Evolutionary conservation across 2,888 invertebrate species (phyloP).

Genomic region (Tricholauxania praeusta): DNA sequence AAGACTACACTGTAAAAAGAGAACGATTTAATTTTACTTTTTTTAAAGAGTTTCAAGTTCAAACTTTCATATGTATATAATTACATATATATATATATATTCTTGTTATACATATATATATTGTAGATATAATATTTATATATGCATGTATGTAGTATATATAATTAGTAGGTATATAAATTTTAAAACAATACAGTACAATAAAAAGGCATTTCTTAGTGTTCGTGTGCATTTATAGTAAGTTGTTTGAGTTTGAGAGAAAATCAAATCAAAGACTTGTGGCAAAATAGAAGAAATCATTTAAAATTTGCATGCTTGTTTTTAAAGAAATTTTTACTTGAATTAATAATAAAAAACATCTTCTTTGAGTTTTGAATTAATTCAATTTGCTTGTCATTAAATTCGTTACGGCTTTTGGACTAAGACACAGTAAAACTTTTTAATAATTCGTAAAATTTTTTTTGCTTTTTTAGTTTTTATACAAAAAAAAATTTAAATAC

Average conservation of each 20-base stretch:
- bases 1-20: background rate
- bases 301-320: background rate
- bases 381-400: conserved; percentile 32
- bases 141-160: conserved; percentile 15
- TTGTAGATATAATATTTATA: conserved; percentile 29
- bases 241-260: background rate
- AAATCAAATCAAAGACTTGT: too few species aligned
- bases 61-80: background rate
- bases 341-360: background rate
- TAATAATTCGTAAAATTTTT: conserved; percentile 37
- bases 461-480: conserved; percentile 9
- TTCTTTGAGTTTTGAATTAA: background rate
- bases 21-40: too few species aligned
- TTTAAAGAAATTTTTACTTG: background rate
- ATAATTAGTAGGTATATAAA: conserved; percentile 11
- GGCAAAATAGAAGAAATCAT: too few species aligned
- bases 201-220: conserved; percentile 38
- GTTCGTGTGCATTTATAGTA: conserved; percentile 25
- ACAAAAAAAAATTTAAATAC: background rate
- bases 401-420: conserved; percentile 69
- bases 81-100: background rate
- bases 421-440: conserved; percentile 67
- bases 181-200: conserved; percentile 28
- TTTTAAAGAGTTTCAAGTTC: background rate
- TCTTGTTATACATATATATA: conserved; percentile 14